These are phyloP conservation scores for Sander vitreus DNA, from an alignment of 2,113 vertebrate genomes.

Conservation along the genomic window DNA sequence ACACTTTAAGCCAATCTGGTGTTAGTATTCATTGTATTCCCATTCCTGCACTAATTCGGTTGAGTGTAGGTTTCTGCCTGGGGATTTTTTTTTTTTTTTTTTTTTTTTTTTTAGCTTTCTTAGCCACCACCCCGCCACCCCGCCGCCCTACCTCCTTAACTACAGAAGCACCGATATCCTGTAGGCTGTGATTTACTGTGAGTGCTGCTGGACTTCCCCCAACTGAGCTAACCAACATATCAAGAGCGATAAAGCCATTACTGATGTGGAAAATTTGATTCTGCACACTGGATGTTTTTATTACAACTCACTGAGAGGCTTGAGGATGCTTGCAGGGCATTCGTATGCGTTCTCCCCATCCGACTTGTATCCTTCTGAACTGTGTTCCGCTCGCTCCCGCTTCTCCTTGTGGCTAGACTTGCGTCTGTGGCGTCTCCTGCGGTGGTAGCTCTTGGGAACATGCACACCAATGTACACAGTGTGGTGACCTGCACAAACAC, in stretches of 20 bases:
- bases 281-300: background rate
- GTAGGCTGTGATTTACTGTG: constrained; percentile 15
- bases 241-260: background rate
- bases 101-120: background rate
- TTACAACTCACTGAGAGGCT: constrained; percentile 93
- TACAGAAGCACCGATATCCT: constrained; percentile 42
- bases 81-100: background rate
- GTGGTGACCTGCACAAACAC: constrained; percentile 89
- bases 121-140: constrained; percentile 10
- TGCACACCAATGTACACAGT: constrained; percentile 98
- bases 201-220: constrained; percentile 21
- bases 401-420: constrained; percentile 91
- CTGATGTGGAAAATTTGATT: background rate
- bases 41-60: constrained; percentile 16
- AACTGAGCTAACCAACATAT: constrained; percentile 4
- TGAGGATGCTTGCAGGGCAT: constrained; percentile 87
- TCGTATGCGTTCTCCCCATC: constrained; percentile 91
- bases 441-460: constrained; percentile 96
- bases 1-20: constrained; percentile 39
- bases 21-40: constrained; percentile 51
- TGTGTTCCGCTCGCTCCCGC: constrained; percentile 88
- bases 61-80: constrained; percentile 18
- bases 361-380: constrained; percentile 89
- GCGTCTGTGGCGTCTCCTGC: constrained; percentile 91
- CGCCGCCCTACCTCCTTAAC: constrained; percentile 26